Percentiles rank a stretch among this genome's conserved stretches.
phyloP scores from a whole-genome alignment of 2,888 invertebrate species.

The Reticulitermes lucifugus region DNA sequence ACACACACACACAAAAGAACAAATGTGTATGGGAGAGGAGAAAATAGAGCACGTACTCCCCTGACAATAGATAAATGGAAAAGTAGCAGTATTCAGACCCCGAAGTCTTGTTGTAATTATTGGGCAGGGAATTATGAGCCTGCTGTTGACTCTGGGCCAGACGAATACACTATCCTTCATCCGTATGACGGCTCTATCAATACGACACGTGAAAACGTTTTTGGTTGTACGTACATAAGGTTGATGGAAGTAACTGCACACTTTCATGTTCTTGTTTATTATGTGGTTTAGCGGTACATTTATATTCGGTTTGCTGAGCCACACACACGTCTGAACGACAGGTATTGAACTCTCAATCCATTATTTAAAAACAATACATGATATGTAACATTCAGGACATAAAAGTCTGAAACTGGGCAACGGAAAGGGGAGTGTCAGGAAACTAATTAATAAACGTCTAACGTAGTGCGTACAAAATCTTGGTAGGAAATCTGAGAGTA shows the following conservation, averaged over 20 bases:
- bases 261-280: background rate
- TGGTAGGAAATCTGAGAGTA: no score
- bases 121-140: background rate
- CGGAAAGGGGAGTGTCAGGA: no score
- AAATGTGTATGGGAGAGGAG: background rate
- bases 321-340: no score
- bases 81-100: background rate
- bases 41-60: background rate
- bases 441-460: no score
- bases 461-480: no score
- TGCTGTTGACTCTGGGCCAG: background rate
- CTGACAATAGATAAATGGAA: background rate
- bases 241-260: background rate
- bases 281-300: background rate
- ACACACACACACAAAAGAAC: background rate
- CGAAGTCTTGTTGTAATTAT: conserved; percentile 2
- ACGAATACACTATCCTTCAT: background rate
- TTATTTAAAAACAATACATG: no score
- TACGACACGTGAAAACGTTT: background rate
- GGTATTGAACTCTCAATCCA: no score
- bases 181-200: background rate
- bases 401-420: no score
- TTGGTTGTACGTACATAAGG: background rate
- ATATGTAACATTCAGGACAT: no score
- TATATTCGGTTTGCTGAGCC: no score